Conservation (phyloP, 2,113 vertebrate species). For the Actenoides lindsayi region DNA sequence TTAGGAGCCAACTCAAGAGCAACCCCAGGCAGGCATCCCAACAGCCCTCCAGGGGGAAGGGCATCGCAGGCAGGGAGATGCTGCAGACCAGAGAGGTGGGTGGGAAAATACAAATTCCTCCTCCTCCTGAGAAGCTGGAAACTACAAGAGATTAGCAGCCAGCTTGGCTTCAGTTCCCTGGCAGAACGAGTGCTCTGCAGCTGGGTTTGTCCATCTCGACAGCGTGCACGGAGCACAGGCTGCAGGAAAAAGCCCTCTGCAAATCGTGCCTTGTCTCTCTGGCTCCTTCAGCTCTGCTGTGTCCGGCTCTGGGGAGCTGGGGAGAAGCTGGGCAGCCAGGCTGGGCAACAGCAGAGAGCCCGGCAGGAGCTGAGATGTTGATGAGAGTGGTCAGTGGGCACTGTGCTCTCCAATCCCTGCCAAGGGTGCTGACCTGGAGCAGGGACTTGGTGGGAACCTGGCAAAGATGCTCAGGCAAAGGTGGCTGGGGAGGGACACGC, state of each 20-base stretch:
- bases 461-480: background rate
- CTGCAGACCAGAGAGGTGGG: background rate
- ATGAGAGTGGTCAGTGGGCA: fast-evolving
- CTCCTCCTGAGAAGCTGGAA: background rate
- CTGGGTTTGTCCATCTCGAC: background rate
- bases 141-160: background rate
- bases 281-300: background rate
- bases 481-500: background rate
- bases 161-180: background rate
- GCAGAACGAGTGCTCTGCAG: background rate
- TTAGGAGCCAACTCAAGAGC: background rate
- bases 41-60: background rate
- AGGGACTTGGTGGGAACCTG: fast-evolving
- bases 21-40: background rate
- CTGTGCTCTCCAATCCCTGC: background rate
- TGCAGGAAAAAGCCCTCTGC: background rate
- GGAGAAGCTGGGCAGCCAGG: background rate
- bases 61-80: background rate
- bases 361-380: background rate
- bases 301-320: background rate
- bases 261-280: background rate
- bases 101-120: background rate
- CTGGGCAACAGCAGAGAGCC: background rate
- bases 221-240: fast-evolving
- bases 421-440: background rate